Evolutionary conservation across 2,888 invertebrate species (phyloP), one percentile per base, ranked within the genome.

Genomic region (Cecidostiba fungosa): DNA sequence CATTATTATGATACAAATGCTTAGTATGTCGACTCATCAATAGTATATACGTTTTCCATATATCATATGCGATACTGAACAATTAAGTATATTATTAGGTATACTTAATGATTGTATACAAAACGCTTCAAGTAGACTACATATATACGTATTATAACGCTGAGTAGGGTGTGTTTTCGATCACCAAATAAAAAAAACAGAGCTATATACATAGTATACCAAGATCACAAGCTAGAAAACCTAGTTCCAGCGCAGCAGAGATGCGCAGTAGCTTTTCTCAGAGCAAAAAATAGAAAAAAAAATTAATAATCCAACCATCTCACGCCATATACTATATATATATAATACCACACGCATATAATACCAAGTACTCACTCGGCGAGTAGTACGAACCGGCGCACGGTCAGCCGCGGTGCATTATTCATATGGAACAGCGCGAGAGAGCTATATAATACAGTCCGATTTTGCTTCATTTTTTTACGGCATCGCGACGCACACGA

Each of bases 341-440:
- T 66, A 66, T 14, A n/a, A 54, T 43, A 62, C 39, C 36, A 62
- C 62, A 74, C 69, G 32, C 47, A 76, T 74, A 77, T 54, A 74
- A 76, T 50, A 54, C n/a, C 19, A 70, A 73, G 19, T 54, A 23
- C 43, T 74, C 29, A n/a, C 47, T 73, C 39, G 39, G 70, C 47
- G 70, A 87, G 87, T 87, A 87, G 84, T 84, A 82, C 73, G 81
- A 84, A 80, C 66, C 84, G 74, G 85, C 85, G 87, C 85, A 89
- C 80, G 88, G 87, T 88, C 89, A 88, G 89, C 83, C 88, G 79
- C 36, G 16, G 39, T n/a, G n/a, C 47, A 84, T 79, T 78, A 84
- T 79, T 84, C 84, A 84, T 78, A 26, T 26, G 16, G 3, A 54
- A 1, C 14, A 62, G 66, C 29, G 14, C 26, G 8, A 14, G 66